A percentile compares a stretch with the other conserved stretches of the same genome.
Evolutionary conservation across 2,113 vertebrate genomes (phyloP).

Genomic region (Odobenus rosmarus): DNA sequence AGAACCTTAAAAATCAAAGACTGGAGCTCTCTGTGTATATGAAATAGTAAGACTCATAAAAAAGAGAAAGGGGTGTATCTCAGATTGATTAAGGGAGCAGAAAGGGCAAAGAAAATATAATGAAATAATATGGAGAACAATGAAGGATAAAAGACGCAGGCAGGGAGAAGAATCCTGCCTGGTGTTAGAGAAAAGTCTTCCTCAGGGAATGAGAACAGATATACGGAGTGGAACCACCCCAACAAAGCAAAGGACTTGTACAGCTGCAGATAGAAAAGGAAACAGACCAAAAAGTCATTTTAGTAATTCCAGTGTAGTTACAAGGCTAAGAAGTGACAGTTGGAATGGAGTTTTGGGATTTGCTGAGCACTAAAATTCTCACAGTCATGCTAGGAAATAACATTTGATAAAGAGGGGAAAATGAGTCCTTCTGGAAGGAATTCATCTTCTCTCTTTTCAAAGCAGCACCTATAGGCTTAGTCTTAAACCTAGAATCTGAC

Average conservation of each 20-base stretch:
- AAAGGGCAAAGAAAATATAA: not conserved
- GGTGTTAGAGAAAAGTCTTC: not conserved
- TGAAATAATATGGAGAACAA: accelerated
- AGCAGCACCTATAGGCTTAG: not conserved
- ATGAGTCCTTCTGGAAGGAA: not conserved
- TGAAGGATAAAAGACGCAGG: not conserved
- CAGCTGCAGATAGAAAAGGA: not conserved
- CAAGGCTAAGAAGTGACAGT: not conserved
- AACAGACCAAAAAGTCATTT: not conserved
- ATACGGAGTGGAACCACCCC: not conserved
- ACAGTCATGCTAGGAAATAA: not conserved
- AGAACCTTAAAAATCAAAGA: constrained; percentile 15
- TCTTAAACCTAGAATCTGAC: not conserved
- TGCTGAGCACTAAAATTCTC: not conserved
- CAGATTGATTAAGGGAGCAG: not conserved
- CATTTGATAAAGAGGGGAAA: not conserved
- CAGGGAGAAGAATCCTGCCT: not conserved
- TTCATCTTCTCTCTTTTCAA: not conserved
- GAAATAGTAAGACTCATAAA: not conserved
- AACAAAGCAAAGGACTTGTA: not conserved
- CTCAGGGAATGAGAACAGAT: not conserved
- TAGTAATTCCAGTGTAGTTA: not conserved
- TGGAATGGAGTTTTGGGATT: not conserved
- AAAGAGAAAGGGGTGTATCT: not conserved
- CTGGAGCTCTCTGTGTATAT: not conserved